These are phyloP conservation scores for Crotophaga sulcirostris DNA, from an alignment of 2,113 vertebrate species.

Conservation along the genomic window DNA sequence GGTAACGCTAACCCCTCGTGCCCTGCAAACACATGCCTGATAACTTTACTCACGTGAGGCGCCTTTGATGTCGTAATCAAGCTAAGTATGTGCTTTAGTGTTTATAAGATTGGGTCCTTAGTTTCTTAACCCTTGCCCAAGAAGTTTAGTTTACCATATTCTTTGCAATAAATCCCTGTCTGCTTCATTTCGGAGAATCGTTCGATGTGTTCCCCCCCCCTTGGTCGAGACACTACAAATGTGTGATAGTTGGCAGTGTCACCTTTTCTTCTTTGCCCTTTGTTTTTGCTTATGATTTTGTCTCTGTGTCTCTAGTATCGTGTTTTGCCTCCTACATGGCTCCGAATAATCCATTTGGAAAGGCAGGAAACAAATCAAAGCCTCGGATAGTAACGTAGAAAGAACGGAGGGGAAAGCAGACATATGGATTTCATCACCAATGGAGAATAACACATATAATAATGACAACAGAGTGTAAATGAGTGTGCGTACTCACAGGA, in stretches of 20 bases:
- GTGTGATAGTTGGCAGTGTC: conserved; percentile 31
- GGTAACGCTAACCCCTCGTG: not conserved
- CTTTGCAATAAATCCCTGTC: conserved; percentile 34
- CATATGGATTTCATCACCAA: conserved; percentile 75
- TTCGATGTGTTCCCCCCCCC: not conserved
- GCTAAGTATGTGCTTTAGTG: conserved; percentile 21
- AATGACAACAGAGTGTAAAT: conserved; percentile 61
- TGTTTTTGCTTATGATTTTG: conserved; percentile 33
- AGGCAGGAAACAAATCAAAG: conserved; percentile 65
- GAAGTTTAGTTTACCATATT: not conserved
- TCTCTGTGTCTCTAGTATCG: conserved; percentile 47
- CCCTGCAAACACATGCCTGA: conserved; percentile 36
- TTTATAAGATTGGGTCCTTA: conserved; percentile 31
- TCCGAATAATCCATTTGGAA: conserved; percentile 59
- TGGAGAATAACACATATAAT: conserved; percentile 41
- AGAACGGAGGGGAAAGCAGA: conserved; percentile 50
- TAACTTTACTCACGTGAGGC: not conserved
- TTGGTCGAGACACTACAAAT: not conserved
- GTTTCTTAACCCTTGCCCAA: conserved; percentile 57
- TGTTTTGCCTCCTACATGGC: conserved; percentile 58
- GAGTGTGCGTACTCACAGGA: conserved; percentile 34
- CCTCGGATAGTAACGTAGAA: conserved; percentile 8
- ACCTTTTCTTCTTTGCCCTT: not conserved
- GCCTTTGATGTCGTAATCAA: conserved; percentile 32
- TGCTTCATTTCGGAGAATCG: not conserved